Conservation (phyloP, 64 coral and sea anemone species). For the Montipora efflorescens region DNA sequence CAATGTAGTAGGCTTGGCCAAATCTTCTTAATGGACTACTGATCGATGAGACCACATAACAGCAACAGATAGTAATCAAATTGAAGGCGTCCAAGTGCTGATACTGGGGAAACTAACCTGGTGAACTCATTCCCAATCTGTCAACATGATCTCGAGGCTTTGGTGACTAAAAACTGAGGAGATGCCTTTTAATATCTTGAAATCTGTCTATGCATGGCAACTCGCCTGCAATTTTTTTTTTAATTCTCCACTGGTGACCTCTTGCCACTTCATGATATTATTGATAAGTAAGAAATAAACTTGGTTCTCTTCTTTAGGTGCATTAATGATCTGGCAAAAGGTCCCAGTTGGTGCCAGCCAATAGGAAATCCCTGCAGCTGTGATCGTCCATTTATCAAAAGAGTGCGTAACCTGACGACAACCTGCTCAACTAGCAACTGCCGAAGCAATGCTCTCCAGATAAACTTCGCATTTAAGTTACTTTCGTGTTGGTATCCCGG, state of each 20-base stretch:
- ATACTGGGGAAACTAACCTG: no score
- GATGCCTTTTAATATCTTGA: no score
- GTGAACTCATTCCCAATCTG: no score
- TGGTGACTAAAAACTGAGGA: no score
- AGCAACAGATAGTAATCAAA: no score
- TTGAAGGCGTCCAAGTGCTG: no score
- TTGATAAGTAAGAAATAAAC: neutral
- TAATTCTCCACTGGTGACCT: neutral
- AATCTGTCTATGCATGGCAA: no score
- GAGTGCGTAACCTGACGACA: neutral
- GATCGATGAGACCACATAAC: no score
- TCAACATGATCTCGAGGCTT: no score
- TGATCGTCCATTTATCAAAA: conserved; percentile 17
- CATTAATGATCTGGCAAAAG: neutral
- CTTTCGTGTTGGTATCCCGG: conserved; percentile 31
- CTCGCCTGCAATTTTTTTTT: no score
- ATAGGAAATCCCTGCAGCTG: conserved; percentile 31
- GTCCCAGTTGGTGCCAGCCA: conserved; percentile 33
- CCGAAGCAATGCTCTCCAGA: neutral
- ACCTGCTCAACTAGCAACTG: neutral
- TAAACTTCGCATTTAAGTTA: neutral
- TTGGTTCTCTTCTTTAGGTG: conserved; percentile 10
- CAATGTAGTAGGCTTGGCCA: no score
- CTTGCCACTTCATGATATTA: neutral
- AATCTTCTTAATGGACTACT: no score